Base-by-base conservation (phyloP, 1,140 invertebrate species). In the Lutraria rhynchaena region DNA sequence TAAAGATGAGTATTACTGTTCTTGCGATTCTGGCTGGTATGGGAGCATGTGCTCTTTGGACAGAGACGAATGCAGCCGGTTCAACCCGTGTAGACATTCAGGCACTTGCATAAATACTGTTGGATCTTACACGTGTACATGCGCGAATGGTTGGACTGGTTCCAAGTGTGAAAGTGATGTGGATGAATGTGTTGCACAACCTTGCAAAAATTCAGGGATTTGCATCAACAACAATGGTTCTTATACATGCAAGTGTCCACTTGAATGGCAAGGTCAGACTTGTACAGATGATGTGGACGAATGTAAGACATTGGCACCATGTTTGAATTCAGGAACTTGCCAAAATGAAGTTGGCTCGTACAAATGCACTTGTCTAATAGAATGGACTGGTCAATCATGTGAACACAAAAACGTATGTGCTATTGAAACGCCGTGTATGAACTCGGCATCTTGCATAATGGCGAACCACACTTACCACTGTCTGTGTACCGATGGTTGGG, bases 351-450 rank as follows among this genome's bases (percentile, higher is more conserved):
- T 41, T 24, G 83, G 83, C 55, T 61, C 60, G 7, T 84, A 60
- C 31, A 29, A 63, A 15, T 84, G 83, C 60, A 44, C 24, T 0
- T 84, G 83, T 27, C 0, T 35, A 24, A 1, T 13, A 44, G 67
- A 67, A 22, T 84, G 83, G 83, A 57, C 13, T 17, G 83, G 83
- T 4, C 0, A 0, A n/a, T 51, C 24, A 15, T 84, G 83, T 74
- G 29, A 44, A 51, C 13, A 55, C 22, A 67, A 86, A 46, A 55
- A 78, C 9, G 53, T 83, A 75, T 82, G 83, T 82, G 83, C 80
- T 55, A 29, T 27, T 41, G 17, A 17, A 11, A 37, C 35, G 11
- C 81, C 71, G 11, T 82, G 81, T 49, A 37, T 49, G 19, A 77
- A 83, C 49, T 44, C 41, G 0, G 75, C 46, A 13, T 1, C 51